Evolutionary conservation across 2,797 vertebrate species (phyloP).

Genomic region (Protonibea diacanthus): DNA sequence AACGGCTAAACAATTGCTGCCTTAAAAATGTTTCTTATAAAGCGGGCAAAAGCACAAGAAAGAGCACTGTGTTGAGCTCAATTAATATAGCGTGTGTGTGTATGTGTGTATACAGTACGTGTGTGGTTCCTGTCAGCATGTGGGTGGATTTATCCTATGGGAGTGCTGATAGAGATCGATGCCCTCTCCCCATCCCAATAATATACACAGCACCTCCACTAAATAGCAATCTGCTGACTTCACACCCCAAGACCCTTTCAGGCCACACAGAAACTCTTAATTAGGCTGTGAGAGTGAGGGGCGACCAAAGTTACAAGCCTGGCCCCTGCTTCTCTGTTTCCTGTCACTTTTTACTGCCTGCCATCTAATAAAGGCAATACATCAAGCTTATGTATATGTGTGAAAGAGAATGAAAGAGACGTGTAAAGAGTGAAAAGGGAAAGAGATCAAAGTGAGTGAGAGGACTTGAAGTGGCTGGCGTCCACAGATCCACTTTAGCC

Average conservation of each 20-base stretch:
- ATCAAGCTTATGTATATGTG: constrained; percentile 5
- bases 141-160: constrained; percentile 77
- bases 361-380: constrained; percentile 21
- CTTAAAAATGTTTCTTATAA: constrained; percentile 32
- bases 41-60: constrained; percentile 9
- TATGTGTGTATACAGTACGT: constrained; percentile 5
- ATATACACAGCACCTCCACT: constrained; percentile 66
- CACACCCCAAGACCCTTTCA: constrained; percentile 54
- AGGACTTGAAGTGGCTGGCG: constrained; percentile 26
- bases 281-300: constrained; percentile 40
- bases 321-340: neutral
- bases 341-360: constrained; percentile 20
- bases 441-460: constrained; percentile 40
- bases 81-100: constrained; percentile 35
- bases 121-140: constrained; percentile 62
- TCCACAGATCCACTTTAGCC: constrained; percentile 50
- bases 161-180: constrained; percentile 79
- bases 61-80: constrained; percentile 15
- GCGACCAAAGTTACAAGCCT: neutral
- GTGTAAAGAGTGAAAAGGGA: neutral
- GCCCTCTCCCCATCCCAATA: constrained; percentile 53
- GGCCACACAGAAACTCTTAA: constrained; percentile 56
- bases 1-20: constrained; percentile 29
- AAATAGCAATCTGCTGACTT: constrained; percentile 79
- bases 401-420: constrained; percentile 20